Evolutionary conservation across 1,140 invertebrate genomes (phyloP).

Genomic region (Meloidogyne hapla): DNA sequence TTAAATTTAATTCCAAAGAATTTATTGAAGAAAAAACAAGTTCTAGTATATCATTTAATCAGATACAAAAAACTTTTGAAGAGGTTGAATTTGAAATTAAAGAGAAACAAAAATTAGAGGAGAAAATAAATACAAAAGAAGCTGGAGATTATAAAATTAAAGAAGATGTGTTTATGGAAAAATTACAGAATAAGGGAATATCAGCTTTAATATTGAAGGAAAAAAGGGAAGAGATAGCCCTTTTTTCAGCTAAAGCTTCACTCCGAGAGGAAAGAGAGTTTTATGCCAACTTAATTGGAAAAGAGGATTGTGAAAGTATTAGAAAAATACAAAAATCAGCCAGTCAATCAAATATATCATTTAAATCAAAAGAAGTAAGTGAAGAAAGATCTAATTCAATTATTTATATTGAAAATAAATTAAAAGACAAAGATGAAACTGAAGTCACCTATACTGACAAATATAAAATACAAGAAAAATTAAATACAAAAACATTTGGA

Average conservation of each 20-base stretch:
- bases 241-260: neutral
- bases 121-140: slow-evolving; percentile 7
- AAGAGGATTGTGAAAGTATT: neutral
- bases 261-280: neutral
- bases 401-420: too few relatives aligned
- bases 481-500: slow-evolving; percentile 4
- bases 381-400: too few relatives aligned
- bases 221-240: neutral
- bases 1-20: neutral
- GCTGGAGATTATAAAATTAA: neutral
- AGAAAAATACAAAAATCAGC: neutral
- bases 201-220: neutral
- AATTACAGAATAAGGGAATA: neutral
- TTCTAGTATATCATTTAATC: neutral
- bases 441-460: neutral
- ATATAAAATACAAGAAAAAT: neutral
- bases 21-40: neutral
- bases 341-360: neutral
- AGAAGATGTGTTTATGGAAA: neutral
- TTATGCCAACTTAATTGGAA: neutral
- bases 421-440: neutral
- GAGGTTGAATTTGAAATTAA: neutral
- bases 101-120: neutral
- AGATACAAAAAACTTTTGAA: neutral
- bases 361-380: neutral